These are phyloP conservation scores for Drosophila albomicans DNA, from an alignment of 1,140 invertebrate species.

Conservation along the genomic window DNA sequence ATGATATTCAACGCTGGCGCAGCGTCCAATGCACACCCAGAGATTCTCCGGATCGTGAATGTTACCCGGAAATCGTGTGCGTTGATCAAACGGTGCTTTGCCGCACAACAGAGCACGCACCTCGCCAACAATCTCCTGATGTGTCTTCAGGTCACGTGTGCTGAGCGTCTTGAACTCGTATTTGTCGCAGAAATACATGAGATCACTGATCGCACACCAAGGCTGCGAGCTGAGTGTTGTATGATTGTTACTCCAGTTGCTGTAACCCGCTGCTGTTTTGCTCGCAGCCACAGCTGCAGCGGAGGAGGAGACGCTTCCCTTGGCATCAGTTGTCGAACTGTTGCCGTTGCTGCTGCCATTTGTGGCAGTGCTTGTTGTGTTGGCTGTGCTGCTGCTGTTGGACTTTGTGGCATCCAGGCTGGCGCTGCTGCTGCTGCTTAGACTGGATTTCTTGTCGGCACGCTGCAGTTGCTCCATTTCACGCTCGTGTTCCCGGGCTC, in stretches of 20 bases:
- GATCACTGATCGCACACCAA: slow-evolving; percentile 78
- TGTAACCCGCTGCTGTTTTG: slow-evolving; percentile 61
- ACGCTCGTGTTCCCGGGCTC: slow-evolving; percentile 61
- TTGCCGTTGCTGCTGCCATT: slow-evolving; percentile 10
- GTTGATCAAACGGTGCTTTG: slow-evolving; percentile 71
- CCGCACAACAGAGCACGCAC: slow-evolving; percentile 63
- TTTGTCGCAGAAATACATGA: slow-evolving; percentile 82
- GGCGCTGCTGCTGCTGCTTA: not conserved
- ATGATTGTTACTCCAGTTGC: slow-evolving; percentile 72
- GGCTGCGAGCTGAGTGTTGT: slow-evolving; percentile 61
- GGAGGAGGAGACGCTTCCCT: not conserved
- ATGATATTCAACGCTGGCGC: slow-evolving; percentile 79
- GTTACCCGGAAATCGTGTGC: slow-evolving; percentile 76
- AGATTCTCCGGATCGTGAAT: slow-evolving; percentile 80
- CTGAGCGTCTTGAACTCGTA: slow-evolving; percentile 77
- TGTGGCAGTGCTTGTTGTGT: not conserved
- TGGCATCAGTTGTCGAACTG: not conserved
- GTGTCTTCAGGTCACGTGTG: slow-evolving; percentile 60
- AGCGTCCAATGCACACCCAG: slow-evolving; percentile 80
- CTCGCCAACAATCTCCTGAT: slow-evolving; percentile 75
- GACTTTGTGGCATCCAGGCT: slow-evolving; percentile 26
- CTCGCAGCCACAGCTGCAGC: slow-evolving; percentile 11
- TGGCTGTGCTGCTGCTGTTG: slow-evolving; percentile 3
- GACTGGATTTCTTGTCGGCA: slow-evolving; percentile 21
- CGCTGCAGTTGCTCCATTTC: slow-evolving; percentile 72